These are phyloP conservation scores for Nasonia vitripennis DNA, from an alignment of 1,140 invertebrate species.

Conservation along the genomic window DNA sequence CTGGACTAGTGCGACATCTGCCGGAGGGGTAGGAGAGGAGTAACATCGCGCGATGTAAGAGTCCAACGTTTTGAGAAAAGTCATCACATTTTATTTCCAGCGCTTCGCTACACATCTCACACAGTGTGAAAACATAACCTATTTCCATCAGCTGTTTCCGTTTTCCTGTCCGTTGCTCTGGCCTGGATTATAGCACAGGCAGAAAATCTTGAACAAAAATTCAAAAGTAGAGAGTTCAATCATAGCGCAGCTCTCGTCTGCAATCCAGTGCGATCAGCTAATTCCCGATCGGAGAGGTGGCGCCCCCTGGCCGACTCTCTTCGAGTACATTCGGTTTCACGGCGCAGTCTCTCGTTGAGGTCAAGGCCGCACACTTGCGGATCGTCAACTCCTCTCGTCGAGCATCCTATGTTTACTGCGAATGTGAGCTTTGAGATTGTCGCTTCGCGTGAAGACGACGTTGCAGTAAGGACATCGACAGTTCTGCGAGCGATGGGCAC, in stretches of 20 bases:
- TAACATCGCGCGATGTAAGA: not conserved
- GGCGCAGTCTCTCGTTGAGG: not conserved
- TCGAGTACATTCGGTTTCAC: not conserved
- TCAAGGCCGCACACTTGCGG: too few species aligned
- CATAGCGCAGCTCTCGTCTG: too few species aligned
- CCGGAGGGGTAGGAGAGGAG: not conserved
- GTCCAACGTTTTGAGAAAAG: not conserved
- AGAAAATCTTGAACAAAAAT: too few species aligned
- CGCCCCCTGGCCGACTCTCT: not conserved
- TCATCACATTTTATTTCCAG: not conserved
- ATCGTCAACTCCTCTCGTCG: not conserved
- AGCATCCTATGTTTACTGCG: constrained; percentile 77
- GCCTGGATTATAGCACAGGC: too few species aligned
- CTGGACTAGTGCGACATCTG: not conserved
- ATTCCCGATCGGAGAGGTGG: not conserved
- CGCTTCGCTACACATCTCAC: not conserved
- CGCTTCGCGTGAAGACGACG: constrained; percentile 81
- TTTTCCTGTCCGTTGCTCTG: too few species aligned
- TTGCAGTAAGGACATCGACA: constrained; percentile 82
- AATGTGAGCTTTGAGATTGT: constrained; percentile 83
- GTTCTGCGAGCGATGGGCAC: constrained; percentile 82
- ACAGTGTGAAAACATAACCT: too few species aligned
- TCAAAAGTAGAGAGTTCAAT: too few species aligned
- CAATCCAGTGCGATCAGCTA: too few species aligned
- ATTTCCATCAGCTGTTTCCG: too few species aligned